Percentiles rank a stretch among this genome's conserved stretches.
These are phyloP conservation scores for Loris lydekkerianus DNA, from an alignment of 2,797 vertebrate species.

Conservation along the genomic window DNA sequence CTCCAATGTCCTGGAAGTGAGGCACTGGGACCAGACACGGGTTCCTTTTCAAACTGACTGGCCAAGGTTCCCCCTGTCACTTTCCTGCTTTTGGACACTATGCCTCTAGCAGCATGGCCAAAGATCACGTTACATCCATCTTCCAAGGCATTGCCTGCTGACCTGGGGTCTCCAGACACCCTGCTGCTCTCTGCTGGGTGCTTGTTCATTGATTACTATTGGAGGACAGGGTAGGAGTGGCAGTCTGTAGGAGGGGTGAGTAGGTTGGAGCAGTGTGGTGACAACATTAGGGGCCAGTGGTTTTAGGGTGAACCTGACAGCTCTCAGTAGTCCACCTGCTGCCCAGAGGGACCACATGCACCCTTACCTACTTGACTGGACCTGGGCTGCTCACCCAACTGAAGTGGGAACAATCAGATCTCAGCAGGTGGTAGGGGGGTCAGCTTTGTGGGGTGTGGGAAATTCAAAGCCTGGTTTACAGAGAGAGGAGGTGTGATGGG, in stretches of 20 bases:
- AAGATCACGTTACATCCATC: rapidly evolving
- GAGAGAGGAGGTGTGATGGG: not conserved
- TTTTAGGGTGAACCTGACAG: not conserved
- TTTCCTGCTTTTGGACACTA: not conserved
- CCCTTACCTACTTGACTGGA: not conserved
- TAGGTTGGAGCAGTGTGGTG: rapidly evolving
- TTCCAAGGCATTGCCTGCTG: rapidly evolving
- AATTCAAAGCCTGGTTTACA: not conserved
- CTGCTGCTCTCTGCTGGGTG: rapidly evolving
- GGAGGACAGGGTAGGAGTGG: not conserved
- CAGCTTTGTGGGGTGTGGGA: not conserved
- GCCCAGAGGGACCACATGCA: not conserved
- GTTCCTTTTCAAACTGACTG: rapidly evolving
- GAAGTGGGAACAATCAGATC: rapidly evolving
- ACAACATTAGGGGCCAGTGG: not conserved
- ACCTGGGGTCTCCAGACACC: too few species aligned
- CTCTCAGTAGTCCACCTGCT: not conserved
- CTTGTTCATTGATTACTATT: rapidly evolving
- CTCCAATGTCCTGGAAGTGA: not conserved
- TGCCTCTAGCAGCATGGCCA: rapidly evolving
- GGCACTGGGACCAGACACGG: not conserved
- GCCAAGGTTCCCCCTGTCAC: not conserved
- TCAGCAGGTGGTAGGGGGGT: not conserved
- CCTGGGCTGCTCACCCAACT: not conserved
- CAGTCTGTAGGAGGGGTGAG: rapidly evolving